Evolutionary conservation across 1,140 invertebrate genomes (phyloP), one percentile per base, ranked within the genome.

Genomic region (Drosophila ironensis): DNA sequence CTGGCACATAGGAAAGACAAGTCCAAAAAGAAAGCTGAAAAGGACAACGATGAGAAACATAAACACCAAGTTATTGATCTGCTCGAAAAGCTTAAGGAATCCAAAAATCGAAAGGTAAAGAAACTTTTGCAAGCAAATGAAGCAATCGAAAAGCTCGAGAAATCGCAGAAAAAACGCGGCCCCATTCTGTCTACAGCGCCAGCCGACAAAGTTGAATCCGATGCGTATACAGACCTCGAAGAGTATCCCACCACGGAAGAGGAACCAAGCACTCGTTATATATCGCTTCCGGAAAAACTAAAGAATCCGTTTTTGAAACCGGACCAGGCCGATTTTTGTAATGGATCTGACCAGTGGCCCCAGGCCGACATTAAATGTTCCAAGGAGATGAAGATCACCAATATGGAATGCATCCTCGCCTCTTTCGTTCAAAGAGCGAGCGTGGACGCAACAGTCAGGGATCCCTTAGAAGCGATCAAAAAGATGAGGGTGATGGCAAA

Each of bases 361-460:
- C 11, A 6, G 19, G 17, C 19, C 5, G 2, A 6, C 9, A 0
- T 24, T 0, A 6, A 27, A 1, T 0, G 4, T 9, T 14, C 38
- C 19, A 1, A 54, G 27, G 12, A 46, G n/a, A 7, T 7, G 19
- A n/a, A 4, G 0, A 7, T 8, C 8, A 8, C 42, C 2, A 46
- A 27, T 8, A 53, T 53, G 0, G 17, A 54, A 0, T 27, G 46
- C 24, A 8, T 38, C 2, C 12, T 64, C 24, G 19, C 52, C 5
- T 76, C 71, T 8, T 41, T 33, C 3, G 72, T 45, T n/a, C 72
- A 76, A 17, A 52, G 72, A 1, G 72, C 71, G 0, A 5, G 24
- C 2, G 52, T 35, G 8, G 11, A n/a, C 1, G 46, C 46, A 1
- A 41, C 56, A 22, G n/a, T 35, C 1, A 5, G 27, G 3, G 59